These are phyloP conservation scores for Pituophis catenifer DNA, from an alignment of 2,113 vertebrate species.

Conservation along the genomic window DNA sequence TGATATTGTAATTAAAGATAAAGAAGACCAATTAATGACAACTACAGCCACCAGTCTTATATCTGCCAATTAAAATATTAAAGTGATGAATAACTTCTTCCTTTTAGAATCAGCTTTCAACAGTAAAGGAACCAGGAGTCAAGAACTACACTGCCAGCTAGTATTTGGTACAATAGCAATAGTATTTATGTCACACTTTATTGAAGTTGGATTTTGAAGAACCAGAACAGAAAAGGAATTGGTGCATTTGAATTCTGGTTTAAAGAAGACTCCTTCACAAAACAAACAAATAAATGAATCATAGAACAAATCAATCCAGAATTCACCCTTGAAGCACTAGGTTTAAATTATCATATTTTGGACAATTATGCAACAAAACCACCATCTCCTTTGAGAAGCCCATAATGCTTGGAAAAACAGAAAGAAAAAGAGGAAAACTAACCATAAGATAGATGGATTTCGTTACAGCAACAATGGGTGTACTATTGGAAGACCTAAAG, in stretches of 20 bases:
- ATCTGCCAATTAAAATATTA: neutral
- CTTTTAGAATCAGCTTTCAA: neutral
- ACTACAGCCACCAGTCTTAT: neutral
- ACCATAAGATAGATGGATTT: neutral
- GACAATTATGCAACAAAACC: neutral
- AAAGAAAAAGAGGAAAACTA: neutral
- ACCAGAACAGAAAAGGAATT: neutral
- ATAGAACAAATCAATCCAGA: neutral
- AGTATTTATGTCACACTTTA: neutral
- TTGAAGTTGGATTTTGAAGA: neutral
- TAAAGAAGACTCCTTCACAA: neutral
- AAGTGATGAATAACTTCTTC: neutral
- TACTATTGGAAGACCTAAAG: neutral
- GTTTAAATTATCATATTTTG: neutral
- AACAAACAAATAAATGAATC: neutral
- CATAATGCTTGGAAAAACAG: neutral
- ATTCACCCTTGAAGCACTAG: neutral
- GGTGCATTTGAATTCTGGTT: neutral
- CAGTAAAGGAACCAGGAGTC: neutral
- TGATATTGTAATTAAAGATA: neutral
- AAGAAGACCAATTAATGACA: neutral
- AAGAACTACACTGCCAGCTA: neutral
- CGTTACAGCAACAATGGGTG: neutral
- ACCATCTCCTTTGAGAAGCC: neutral
- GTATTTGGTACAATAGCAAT: neutral